These are phyloP conservation scores for Carlito syrichta DNA, from an alignment of 2,113 vertebrate species.

Conservation along the genomic window DNA sequence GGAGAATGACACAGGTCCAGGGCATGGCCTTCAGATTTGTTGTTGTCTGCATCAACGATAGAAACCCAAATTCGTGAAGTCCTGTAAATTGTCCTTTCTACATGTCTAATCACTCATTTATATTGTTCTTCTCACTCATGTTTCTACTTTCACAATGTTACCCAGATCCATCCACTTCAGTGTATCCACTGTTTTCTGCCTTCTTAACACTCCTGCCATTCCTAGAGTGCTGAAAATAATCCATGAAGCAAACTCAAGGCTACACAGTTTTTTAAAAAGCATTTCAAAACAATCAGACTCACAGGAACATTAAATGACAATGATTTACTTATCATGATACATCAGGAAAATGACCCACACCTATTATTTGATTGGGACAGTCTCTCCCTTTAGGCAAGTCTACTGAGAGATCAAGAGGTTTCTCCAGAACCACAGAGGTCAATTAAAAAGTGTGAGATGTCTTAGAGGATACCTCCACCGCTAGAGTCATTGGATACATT, in stretches of 20 bases:
- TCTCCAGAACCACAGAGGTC: background rate
- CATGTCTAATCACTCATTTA: background rate
- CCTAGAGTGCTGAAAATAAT: background rate
- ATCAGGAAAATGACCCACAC: background rate
- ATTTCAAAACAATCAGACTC: background rate
- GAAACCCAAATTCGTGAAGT: background rate
- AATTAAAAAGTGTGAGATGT: background rate
- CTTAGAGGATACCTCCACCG: background rate
- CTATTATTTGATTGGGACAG: background rate
- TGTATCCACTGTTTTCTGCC: background rate
- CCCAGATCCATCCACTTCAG: background rate
- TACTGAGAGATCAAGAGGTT: background rate
- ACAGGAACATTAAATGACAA: background rate
- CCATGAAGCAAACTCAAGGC: background rate
- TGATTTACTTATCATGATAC: background rate
- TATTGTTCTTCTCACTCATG: background rate
- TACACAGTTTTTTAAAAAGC: background rate
- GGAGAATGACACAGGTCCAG: background rate
- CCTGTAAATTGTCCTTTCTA: background rate
- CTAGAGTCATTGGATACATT: background rate
- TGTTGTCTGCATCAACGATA: background rate
- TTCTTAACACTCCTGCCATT: background rate
- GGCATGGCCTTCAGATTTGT: background rate
- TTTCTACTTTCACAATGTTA: background rate
- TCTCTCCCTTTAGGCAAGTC: background rate